Conservation (phyloP, 2,113 vertebrate species). For the Oriolus oriolus region DNA sequence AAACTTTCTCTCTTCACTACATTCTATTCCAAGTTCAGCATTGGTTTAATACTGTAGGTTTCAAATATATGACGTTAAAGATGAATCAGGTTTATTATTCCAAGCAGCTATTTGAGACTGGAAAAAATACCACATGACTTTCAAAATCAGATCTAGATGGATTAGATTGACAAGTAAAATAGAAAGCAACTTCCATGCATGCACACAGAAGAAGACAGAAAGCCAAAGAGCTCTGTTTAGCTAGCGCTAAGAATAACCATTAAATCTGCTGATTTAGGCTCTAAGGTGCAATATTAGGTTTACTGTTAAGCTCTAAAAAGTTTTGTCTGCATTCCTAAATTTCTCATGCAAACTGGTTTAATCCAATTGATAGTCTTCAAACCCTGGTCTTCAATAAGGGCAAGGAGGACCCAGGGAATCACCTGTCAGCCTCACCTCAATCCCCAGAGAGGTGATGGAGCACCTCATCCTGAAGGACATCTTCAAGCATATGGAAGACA, state of each 20-base stretch:
- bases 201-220: neutral
- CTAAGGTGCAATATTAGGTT: neutral
- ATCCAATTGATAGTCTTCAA: neutral
- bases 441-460: neutral
- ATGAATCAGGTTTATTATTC: neutral
- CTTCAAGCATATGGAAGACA: neutral
- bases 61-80: neutral
- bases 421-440: too few species aligned
- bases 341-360: conserved; percentile 9
- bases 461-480: neutral
- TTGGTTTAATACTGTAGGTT: neutral
- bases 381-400: neutral
- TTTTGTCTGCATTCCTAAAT: neutral
- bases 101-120: neutral
- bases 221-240: neutral
- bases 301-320: neutral
- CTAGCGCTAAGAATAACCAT: neutral
- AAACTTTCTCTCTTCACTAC: neutral
- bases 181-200: neutral
- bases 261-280: conserved; percentile 33
- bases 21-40: neutral
- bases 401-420: too few species aligned
- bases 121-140: neutral
- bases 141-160: neutral
- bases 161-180: neutral